Percentiles rank a stretch among this genome's conserved stretches.
Evolutionary conservation across 2,888 invertebrate genomes (phyloP).

Genomic region (Lasioglossum figueresi): DNA sequence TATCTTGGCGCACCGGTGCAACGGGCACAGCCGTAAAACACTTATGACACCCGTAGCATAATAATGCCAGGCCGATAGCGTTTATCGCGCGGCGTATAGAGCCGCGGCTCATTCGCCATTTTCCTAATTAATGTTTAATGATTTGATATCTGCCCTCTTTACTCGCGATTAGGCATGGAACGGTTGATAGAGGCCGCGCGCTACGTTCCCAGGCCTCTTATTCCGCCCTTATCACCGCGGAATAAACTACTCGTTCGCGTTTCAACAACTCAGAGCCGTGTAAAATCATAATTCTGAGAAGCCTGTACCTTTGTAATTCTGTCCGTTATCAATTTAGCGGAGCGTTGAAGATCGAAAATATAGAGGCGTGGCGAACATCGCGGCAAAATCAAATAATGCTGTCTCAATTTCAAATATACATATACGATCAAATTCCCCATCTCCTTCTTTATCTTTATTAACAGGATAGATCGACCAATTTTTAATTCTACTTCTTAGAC

Average conservation of each 20-base stretch:
- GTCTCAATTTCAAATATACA: no score
- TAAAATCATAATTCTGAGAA: neutral
- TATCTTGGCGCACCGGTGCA: slow-evolving; percentile 62
- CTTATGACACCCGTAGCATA: slow-evolving; percentile 76
- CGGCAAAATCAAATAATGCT: no score
- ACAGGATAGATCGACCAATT: no score
- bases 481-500: no score
- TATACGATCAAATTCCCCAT: no score
- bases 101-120: slow-evolving; percentile 66
- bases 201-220: slow-evolving; percentile 36
- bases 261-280: neutral
- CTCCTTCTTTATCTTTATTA: no score
- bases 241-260: neutral
- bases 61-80: slow-evolving; percentile 71
- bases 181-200: slow-evolving; percentile 53
- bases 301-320: neutral
- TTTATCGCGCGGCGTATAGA: slow-evolving; percentile 64
- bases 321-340: no score
- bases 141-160: slow-evolving; percentile 69
- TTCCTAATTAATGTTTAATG: slow-evolving; percentile 78
- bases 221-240: neutral
- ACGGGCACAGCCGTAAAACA: slow-evolving; percentile 71
- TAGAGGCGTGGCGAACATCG: no score
- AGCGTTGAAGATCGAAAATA: no score
- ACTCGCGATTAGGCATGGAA: slow-evolving; percentile 47